phyloP scores from a whole-genome alignment of 2,888 invertebrate species.

The Onthophagus sagittarius region DNA sequence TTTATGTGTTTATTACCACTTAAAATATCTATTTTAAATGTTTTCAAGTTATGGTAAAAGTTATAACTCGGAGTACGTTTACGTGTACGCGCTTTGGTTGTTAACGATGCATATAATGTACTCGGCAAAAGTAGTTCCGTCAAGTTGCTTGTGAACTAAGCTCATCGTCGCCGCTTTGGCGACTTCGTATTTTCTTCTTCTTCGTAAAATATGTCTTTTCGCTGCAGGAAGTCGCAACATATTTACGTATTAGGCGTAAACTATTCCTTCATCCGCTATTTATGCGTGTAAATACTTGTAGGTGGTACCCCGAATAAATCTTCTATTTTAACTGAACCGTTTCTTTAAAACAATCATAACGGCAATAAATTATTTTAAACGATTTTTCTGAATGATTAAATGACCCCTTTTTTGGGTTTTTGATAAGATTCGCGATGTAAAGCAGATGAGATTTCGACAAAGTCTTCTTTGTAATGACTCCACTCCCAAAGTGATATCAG shows the following conservation, averaged over 20 bases:
- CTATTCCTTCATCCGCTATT: background rate
- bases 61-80: background rate
- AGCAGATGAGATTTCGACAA: too few relatives aligned
- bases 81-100: background rate
- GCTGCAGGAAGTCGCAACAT: background rate
- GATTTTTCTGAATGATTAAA: too few relatives aligned
- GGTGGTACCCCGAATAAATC: background rate
- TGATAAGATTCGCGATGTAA: too few relatives aligned
- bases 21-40: background rate
- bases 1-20: background rate
- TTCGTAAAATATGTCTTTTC: background rate
- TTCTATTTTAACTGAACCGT: background rate
- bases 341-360: too few relatives aligned
- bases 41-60: background rate
- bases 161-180: background rate
- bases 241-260: background rate
- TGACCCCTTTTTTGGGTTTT: too few relatives aligned
- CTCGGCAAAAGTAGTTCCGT: background rate
- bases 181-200: background rate
- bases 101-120: background rate
- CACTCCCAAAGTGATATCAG: too few relatives aligned
- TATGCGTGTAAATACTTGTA: background rate
- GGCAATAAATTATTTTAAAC: too few relatives aligned
- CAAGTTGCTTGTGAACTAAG: background rate
- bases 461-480: too few relatives aligned